Evolutionary conservation across 2,888 invertebrate genomes (phyloP).

Genomic region (Pristionchus exspectatus): DNA sequence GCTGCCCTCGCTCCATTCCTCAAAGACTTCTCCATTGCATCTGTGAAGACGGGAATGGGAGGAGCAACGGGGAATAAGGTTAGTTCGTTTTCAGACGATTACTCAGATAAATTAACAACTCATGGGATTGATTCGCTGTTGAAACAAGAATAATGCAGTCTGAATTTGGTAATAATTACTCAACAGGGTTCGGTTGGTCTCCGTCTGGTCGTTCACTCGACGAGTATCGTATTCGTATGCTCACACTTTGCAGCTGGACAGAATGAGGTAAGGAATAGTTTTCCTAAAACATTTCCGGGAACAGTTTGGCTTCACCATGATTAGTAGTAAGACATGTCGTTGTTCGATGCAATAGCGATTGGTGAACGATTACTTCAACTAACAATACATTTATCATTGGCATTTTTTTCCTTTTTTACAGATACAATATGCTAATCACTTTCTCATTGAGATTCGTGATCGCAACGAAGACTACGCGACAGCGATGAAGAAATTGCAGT

Average conservation of each 20-base stretch:
- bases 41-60: conserved; percentile 96
- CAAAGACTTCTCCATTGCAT: conserved; percentile 79
- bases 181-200: conserved; percentile 74
- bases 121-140: not conserved
- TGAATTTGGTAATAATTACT: not conserved
- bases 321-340: too few relatives aligned
- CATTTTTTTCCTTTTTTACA: not conserved
- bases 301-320: too few relatives aligned
- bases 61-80: conserved; percentile 99
- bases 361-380: too few relatives aligned
- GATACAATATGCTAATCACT: not conserved
- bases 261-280: conserved; percentile 85
- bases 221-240: conserved; percentile 97
- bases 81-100: conserved; percentile 82
- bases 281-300: too few relatives aligned
- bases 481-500: conserved; percentile 88
- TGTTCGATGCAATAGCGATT: too few relatives aligned
- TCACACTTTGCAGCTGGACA: conserved; percentile 99
- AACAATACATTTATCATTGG: not conserved
- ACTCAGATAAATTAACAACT: conserved; percentile 82
- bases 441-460: conserved; percentile 82
- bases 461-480: conserved; percentile 97
- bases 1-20: conserved; percentile 92
- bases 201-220: conserved; percentile 89
- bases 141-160: not conserved